Base-by-base conservation (phyloP, 92 coral and sea anemone species). In the Parazoanthus atlanticus region DNA sequence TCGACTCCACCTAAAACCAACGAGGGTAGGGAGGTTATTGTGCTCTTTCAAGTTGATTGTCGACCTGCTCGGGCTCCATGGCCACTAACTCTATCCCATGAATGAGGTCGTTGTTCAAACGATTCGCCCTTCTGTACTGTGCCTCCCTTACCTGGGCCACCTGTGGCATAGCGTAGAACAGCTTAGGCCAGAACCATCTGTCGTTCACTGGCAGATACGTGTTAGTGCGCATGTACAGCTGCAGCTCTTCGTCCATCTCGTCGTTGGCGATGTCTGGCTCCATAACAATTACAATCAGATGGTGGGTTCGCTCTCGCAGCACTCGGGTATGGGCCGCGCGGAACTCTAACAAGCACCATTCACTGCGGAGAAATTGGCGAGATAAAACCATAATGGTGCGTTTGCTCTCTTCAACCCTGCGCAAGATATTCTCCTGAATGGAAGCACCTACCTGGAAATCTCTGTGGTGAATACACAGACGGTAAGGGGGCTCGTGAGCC, bases 361-460 rank as follows among this genome's bases (percentile, higher is more conserved):
- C 88, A 64, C 88, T 84, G 47, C 76, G 88, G 19, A 84, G 65
- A 30, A 84, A 84, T 31, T 85, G 25, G 58, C 88, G 80, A 38
- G 88, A 85, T 38, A 85, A 28, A 71, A 85, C 64, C 66, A 85
- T 34, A 0, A 85, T 38, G 64, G 71, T 85, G 4, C 88, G 88
- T 26, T 66, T 76, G 28, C 88, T 84, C 65, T 69, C 6, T 84
- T 91, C 73, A 23, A 95, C 96, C 83, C 96, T 89, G 93, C 93
- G 89, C 82, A 94, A 33, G 54, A 94, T 93, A 85, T 90, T 95
- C 38, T 91, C 92, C 43, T 88, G 88, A 17, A 95, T 93, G 30
- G 92, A 85, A 33, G 92, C 93, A 25, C 98, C 98, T 12, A 92
- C 91, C 54, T 89, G 86, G 74, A 95, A 95, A 89, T 95, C 98